Evolutionary conservation across 1,140 invertebrate species (phyloP).

Genomic region (Laupala kohalensis): DNA sequence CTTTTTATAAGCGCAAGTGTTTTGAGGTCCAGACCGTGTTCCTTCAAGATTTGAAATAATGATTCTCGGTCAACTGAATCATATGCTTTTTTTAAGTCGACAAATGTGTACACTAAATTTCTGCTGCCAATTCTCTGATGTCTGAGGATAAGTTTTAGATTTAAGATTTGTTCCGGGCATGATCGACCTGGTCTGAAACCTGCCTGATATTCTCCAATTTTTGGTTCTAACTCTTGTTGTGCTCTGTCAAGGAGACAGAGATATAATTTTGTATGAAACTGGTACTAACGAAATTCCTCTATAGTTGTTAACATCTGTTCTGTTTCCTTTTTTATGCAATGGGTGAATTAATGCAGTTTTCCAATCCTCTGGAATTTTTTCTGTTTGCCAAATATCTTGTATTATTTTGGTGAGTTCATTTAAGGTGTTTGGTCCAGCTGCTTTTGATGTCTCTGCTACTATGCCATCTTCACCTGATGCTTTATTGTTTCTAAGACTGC

Average conservation of each 20-base stretch:
- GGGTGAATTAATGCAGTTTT: constrained; percentile 17
- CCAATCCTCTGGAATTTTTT: constrained; percentile 16
- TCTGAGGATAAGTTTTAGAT: constrained; percentile 10
- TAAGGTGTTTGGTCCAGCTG: constrained; percentile 4
- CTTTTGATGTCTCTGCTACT: not conserved
- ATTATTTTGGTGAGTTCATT: constrained; percentile 5
- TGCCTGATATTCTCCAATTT: constrained; percentile 13
- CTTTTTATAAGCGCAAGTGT: not conserved
- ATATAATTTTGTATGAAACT: constrained; percentile 16
- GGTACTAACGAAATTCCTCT: constrained; percentile 13
- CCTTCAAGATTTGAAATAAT: constrained; percentile 7
- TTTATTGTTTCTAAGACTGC: constrained; percentile 2
- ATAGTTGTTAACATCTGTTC: constrained; percentile 11
- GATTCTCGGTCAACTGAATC: constrained; percentile 9
- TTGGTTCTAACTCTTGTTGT: constrained; percentile 2
- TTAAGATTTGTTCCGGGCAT: constrained; percentile 11
- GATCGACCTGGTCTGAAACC: constrained; percentile 9
- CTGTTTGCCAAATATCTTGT: constrained; percentile 12
- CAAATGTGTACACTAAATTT: not conserved
- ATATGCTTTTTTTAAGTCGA: constrained; percentile 12
- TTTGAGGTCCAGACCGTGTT: constrained; percentile 8
- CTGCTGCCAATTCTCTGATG: not conserved
- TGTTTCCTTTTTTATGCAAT: constrained; percentile 17
- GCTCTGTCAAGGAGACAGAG: constrained; percentile 3
- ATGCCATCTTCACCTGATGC: constrained; percentile 8